phyloP scores from a whole-genome alignment of 2,888 invertebrate species.

The Syrista parreyssii region DNA sequence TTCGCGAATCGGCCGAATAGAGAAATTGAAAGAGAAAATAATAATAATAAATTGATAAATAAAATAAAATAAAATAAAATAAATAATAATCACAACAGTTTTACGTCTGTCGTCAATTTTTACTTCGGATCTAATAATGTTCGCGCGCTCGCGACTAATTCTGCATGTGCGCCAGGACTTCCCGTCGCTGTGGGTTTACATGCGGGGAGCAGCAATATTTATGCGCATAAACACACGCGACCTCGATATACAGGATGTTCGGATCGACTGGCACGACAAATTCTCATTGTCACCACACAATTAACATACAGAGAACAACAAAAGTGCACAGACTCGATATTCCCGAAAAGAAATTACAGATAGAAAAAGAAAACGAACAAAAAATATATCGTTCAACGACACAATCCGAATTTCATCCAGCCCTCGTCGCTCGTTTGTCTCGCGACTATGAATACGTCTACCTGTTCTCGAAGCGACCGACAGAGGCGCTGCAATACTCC shows the following conservation, averaged over 20 bases:
- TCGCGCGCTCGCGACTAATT: too few relatives aligned
- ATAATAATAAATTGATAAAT: too few relatives aligned
- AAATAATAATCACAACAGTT: neutral
- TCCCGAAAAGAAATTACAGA: too few relatives aligned
- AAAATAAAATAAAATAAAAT: slow-evolving; percentile 22
- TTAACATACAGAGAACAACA: too few relatives aligned
- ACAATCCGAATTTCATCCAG: neutral
- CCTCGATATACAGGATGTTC: neutral
- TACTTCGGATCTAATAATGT: too few relatives aligned
- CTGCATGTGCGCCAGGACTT: too few relatives aligned
- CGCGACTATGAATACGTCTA: neutral
- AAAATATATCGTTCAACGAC: neutral
- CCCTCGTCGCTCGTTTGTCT: neutral
- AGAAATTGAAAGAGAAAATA: too few relatives aligned
- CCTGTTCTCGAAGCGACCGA: neutral
- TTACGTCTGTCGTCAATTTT: neutral
- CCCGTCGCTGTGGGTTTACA: too few relatives aligned
- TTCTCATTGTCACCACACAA: too few relatives aligned
- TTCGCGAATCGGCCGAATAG: slow-evolving; percentile 59
- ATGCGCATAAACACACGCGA: neutral
- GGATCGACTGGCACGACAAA: neutral
- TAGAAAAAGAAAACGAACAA: neutral
- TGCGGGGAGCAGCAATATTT: neutral
- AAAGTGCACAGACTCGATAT: neutral
- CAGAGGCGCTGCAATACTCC: neutral